Evolutionary conservation across 30 jellyfish, hydroid and myxozoan genomes (phyloP).

Genomic region (Aurelia sp.): DNA sequence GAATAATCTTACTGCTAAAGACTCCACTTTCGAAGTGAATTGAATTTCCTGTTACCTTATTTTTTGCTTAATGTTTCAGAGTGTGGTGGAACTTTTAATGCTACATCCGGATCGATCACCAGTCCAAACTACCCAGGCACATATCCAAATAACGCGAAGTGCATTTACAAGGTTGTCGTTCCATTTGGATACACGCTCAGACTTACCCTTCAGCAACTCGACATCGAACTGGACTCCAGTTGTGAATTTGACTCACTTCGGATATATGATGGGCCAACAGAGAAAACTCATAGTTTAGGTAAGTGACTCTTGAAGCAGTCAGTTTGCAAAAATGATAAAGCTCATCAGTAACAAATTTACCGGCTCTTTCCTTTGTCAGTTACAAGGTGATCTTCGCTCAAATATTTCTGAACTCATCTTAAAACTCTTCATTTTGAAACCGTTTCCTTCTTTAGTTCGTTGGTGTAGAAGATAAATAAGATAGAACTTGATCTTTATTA

Average conservation of each 20-base stretch:
- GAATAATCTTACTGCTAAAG: too few species aligned
- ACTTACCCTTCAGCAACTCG: constrained; percentile 34
- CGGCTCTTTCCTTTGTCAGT: too few species aligned
- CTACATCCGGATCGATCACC: constrained; percentile 57
- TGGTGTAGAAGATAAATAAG: too few species aligned
- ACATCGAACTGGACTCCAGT: constrained; percentile 52
- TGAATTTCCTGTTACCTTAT: too few species aligned
- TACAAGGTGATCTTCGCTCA: too few species aligned
- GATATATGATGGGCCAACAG: constrained; percentile 57
- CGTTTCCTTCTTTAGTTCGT: too few species aligned
- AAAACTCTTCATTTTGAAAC: too few species aligned
- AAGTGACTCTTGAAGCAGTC: neutral
- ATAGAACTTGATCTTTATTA: too few species aligned
- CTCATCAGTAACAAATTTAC: too few species aligned
- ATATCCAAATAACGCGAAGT: constrained; percentile 59
- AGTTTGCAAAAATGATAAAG: too few species aligned
- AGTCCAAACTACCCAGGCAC: constrained; percentile 72
- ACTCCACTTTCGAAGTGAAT: too few species aligned
- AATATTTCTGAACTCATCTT: too few species aligned
- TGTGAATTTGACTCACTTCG: constrained; percentile 54
- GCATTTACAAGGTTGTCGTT: constrained; percentile 39
- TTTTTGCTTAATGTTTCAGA: constrained; percentile 5
- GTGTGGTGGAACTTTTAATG: constrained; percentile 67
- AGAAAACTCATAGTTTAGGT: constrained; percentile 58
- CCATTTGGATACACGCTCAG: constrained; percentile 58